Conservation (phyloP, 2,888 invertebrate genomes). For the Heteropelma amictum region DNA sequence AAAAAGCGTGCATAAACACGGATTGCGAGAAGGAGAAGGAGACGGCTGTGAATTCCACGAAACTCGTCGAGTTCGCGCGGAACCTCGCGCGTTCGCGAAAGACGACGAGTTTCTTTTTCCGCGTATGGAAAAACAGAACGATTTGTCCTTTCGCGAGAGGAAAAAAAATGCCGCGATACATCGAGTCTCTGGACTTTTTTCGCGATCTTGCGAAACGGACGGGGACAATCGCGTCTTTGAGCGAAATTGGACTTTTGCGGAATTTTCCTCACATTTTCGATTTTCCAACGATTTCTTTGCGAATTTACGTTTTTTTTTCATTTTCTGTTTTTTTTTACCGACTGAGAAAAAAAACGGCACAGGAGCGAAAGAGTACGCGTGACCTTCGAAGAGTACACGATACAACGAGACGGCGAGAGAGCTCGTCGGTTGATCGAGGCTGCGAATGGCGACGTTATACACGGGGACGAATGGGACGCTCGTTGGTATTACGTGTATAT, state of each 20-base stretch:
- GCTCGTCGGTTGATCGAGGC: not conserved
- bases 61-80: conserved; percentile 1
- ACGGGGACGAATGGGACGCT: no score
- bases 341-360: not conserved
- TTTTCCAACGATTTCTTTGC: no score
- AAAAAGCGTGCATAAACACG: no score
- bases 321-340: not conserved
- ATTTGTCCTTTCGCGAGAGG: no score
- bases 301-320: no score
- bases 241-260: no score
- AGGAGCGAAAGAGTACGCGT: not conserved
- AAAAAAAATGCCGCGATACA: no score
- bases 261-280: no score
- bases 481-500: no score
- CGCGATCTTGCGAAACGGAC: no score
- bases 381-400: not conserved
- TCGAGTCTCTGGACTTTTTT: no score
- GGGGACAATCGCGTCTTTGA: no score
- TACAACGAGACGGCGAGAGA: not conserved
- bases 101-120: not conserved
- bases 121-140: not conserved
- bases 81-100: conserved; percentile 5
- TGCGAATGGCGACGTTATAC: not conserved
- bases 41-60: not conserved
- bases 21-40: not conserved